These are phyloP conservation scores for Caenorhabditis parvicauda DNA, from an alignment of 2,888 invertebrate genomes.

Conservation along the genomic window DNA sequence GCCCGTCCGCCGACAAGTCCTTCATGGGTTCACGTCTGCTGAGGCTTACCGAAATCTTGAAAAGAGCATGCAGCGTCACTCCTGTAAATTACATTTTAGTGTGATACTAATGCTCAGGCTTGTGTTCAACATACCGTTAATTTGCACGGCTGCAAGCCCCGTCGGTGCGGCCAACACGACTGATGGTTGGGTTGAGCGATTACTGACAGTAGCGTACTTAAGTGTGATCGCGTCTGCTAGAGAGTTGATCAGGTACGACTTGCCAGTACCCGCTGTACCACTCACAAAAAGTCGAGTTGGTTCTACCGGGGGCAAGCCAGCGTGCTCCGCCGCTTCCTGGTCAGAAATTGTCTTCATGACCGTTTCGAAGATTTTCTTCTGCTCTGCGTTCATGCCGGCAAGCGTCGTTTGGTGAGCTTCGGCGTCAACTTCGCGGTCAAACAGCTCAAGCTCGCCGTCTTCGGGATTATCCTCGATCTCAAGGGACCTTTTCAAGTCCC, in stretches of 20 bases:
- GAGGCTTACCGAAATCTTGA: slow-evolving; percentile 12
- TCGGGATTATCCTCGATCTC: background rate
- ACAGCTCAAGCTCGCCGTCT: background rate
- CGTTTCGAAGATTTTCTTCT: slow-evolving; percentile 8
- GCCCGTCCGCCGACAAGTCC: too few relatives aligned
- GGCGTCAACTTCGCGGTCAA: slow-evolving; percentile 7
- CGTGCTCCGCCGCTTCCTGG: background rate
- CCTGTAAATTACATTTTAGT: too few relatives aligned
- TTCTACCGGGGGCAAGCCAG: background rate
- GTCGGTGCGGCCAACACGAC: slow-evolving; percentile 26
- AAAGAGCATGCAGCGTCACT: slow-evolving; percentile 24
- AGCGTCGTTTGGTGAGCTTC: background rate
- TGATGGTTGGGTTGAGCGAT: background rate
- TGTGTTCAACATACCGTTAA: too few relatives aligned
- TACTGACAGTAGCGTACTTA: background rate
- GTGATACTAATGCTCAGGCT: too few relatives aligned
- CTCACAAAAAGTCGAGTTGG: slow-evolving; percentile 5
- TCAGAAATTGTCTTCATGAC: background rate
- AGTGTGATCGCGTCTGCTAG: slow-evolving; percentile 18
- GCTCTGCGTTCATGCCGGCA: slow-evolving; percentile 5
- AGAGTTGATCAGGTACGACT: slow-evolving; percentile 20
- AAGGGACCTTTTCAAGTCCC: too few relatives aligned
- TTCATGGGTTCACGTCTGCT: background rate
- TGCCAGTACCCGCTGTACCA: slow-evolving; percentile 30
- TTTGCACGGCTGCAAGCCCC: slow-evolving; percentile 24